phyloP scores from a whole-genome alignment of 2,888 invertebrate species.

The Athrips mouffetella region DNA sequence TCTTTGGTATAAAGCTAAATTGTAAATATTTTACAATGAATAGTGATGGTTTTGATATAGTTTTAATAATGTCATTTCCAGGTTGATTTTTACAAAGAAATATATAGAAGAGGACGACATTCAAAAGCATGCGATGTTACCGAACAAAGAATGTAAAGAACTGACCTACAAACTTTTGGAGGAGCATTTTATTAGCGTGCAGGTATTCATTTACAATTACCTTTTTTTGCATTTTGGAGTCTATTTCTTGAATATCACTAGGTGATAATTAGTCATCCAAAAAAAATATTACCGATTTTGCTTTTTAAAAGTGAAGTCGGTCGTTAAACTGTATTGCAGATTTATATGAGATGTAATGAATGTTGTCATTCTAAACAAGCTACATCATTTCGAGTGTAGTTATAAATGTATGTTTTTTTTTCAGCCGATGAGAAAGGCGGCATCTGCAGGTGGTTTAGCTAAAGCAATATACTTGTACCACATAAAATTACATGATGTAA shows the following conservation, averaged over 20 bases:
- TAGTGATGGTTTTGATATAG: no score
- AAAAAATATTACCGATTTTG: no score
- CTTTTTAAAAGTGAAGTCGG: no score
- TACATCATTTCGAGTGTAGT: no score
- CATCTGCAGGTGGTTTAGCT: constrained; percentile 83
- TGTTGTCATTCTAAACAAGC: no score
- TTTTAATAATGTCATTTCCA: constrained; percentile 43
- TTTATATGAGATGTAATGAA: no score
- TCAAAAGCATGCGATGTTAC: constrained; percentile 95
- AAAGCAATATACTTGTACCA: constrained; percentile 80
- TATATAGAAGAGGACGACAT: constrained; percentile 95
- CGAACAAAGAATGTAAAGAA: constrained; percentile 94
- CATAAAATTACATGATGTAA: constrained; percentile 73
- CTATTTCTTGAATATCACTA: no score
- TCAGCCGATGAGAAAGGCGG: constrained; percentile 85
- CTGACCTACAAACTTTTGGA: constrained; percentile 90
- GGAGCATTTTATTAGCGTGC: constrained; percentile 85
- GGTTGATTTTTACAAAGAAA: constrained; percentile 87
- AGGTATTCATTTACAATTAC: constrained; percentile 73
- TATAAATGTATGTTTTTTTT: constrained; percentile 34
- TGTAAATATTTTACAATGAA: no score
- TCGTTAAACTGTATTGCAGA: neutral
- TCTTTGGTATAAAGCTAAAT: no score
- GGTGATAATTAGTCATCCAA: no score
- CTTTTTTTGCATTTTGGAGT: no score